Base-by-base conservation (phyloP, 2,113 vertebrate species). In the Psophia crepitans region DNA sequence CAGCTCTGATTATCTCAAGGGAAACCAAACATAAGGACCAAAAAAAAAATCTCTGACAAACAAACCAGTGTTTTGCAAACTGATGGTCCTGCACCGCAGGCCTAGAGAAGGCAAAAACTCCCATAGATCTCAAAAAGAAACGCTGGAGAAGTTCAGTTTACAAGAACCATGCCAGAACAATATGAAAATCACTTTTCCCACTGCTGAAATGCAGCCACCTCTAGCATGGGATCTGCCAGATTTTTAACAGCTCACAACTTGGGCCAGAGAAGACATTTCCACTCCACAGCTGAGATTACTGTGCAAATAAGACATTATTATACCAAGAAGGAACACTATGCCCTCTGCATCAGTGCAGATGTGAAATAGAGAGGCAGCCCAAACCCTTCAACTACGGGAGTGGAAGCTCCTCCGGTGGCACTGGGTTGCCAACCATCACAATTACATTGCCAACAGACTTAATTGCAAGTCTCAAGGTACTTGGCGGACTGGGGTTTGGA, bases 121-220 rank as follows among this genome's bases (percentile, higher is more conserved):
- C 89, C 92, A 79, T 64, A 61, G 53, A 91, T 54, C 91, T 91
- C 57, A 76, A 89, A 88, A 69, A 93, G 35, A 93, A 93, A 46
- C 76, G 69, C 80, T 90, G 66, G 0, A 90, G 64, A 75, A 90
- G 79, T 87, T 97, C 74, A 74, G 76, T 95, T 90, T 95, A 95
- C 37, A 92, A 89, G 44, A 91, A 35, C 77, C 8, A 1, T 92
- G 86, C 90, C 96, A 95, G 74, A 91, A 81, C 56, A 93, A 75
- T 75, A 90, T 32, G 60, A 94, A 93, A 91, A 87, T 76, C 65
- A n/a, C 57, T 95, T 93, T 89, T 92, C 86, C 92, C 88, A 95
- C 69, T 80, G 64, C 94, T 95, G 89, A 96, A 93, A 79, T 57
- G 44, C 65, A 79, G 80, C 77, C 76, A 76, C 80, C 86, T 93